These are phyloP conservation scores for Hyphantria cunea DNA, from an alignment of 1,140 invertebrate species.

Conservation along the genomic window DNA sequence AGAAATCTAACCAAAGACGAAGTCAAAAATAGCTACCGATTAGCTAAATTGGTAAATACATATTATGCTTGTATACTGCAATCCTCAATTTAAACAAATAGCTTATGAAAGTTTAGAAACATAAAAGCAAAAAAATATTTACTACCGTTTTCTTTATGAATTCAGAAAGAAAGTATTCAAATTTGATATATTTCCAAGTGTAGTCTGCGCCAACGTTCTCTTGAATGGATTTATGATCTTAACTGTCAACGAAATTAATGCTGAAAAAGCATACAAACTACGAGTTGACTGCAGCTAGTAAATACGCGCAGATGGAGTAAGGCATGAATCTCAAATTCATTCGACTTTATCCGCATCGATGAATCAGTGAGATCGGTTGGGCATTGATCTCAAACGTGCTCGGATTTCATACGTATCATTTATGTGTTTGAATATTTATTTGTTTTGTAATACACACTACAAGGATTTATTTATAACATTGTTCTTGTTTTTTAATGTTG, in stretches of 20 bases:
- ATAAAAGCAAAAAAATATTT: too few relatives aligned
- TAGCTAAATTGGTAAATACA: too few relatives aligned
- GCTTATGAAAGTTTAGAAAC: too few relatives aligned
- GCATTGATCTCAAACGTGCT: constrained; percentile 15
- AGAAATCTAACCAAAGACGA: too few relatives aligned
- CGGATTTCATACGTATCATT: background rate
- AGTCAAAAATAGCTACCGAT: too few relatives aligned
- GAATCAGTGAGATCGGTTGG: constrained; percentile 7
- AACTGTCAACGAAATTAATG: constrained; percentile 33
- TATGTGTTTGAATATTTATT: constrained; percentile 4
- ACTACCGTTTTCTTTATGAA: constrained; percentile 59
- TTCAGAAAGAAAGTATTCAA: constrained; percentile 55
- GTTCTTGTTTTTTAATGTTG: too few relatives aligned
- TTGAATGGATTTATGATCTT: constrained; percentile 54
- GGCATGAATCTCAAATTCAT: constrained; percentile 24
- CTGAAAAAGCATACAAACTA: constrained; percentile 31
- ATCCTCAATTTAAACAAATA: too few relatives aligned
- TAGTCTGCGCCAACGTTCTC: constrained; percentile 54
- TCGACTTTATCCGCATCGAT: constrained; percentile 21
- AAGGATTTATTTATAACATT: background rate
- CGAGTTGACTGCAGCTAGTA: constrained; percentile 29
- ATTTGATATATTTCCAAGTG: constrained; percentile 62
- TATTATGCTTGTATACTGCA: too few relatives aligned
- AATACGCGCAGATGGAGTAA: constrained; percentile 32
- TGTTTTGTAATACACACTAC: background rate